Base-by-base conservation (phyloP, 2,797 vertebrate species). In the Chelonia mydas region DNA sequence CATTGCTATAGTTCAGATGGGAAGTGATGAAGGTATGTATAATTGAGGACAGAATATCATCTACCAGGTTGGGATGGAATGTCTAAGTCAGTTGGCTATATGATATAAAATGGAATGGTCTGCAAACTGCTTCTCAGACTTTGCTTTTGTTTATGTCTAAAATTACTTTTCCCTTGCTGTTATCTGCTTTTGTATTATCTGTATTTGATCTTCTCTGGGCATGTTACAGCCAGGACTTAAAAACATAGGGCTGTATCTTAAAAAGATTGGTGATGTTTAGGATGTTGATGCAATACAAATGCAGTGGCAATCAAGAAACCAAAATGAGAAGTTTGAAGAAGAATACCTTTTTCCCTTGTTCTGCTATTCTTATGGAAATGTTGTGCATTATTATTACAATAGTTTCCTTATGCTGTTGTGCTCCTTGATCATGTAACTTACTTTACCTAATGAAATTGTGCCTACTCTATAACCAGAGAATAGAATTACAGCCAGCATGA, bases 181-280 rank as follows among this genome's bases (percentile, higher is more conserved):
- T 3, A 1, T 23, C 23, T 9, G 2, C 53, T 68, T 68, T 1
- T n/a, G 7, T 11, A 0, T 11, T 12, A 3, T 1, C 54, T 41
- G 3, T 45, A 1, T 31, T 57, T 3, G 13, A 4, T 12, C 68
- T 10, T 59, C 1, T 50, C 6, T 53, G 2, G 1, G 10, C 0
- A 8, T 1, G 49, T 13, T 21, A 25, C 13, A 33, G 27, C 11
- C 8, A 7, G 16, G 59, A 21, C 2, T 15, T 59, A 11, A 55
- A 41, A 1, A n/a, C 16, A 0, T 1, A 47, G 1, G 45, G 37
- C n/a, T 12, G 90, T 59, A 1, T 1, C 3, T 7, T 2, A 65
- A 3, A 3, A 0, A 0, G 3, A 0, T 27, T 1, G n/a, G 1
- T 0, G 33, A 12, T 0, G 2, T 15, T 0, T 2, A 0, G 37